A percentile compares a stretch with the other conserved stretches of the same genome.
phyloP scores from a whole-genome alignment of 2,888 invertebrate species.

The Heteropelma amictum region DNA sequence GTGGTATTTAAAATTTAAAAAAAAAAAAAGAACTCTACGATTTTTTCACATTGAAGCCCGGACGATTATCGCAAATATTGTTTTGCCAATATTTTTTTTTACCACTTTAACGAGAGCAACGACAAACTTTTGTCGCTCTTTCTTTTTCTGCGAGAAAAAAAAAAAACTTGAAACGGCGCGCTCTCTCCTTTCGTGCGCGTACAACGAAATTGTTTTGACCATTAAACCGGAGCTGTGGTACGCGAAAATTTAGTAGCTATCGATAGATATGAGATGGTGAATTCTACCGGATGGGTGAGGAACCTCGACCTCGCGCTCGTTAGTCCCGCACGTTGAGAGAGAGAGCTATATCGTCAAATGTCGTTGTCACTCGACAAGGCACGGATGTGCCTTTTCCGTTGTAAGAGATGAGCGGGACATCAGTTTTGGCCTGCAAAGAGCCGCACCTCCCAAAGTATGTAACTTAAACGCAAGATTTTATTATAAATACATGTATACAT shows the following conservation, averaged over 20 bases:
- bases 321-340: conserved; percentile 55
- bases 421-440: conserved; percentile 50
- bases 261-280: conserved; percentile 57
- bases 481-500: background rate
- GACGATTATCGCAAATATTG: no score
- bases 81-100: no score
- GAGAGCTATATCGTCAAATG: conserved; percentile 61
- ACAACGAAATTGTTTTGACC: background rate
- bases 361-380: conserved; percentile 68
- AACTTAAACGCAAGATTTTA: conserved; percentile 27
- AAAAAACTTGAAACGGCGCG: background rate
- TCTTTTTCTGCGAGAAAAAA: no score
- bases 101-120: no score
- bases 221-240: background rate
- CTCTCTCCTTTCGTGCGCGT: no score
- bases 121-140: no score
- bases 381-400: conserved; percentile 66
- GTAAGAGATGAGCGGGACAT: conserved; percentile 53
- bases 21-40: no score
- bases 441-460: conserved; percentile 60
- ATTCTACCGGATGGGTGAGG: conserved; percentile 70
- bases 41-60: no score
- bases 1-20: no score
- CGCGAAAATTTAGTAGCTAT: conserved; percentile 42
- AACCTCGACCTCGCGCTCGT: conserved; percentile 70